A percentile compares a stretch with the other conserved stretches of the same genome.
Conservation (phyloP, 2,888 invertebrate species). For the Folsomia manolachei region DNA sequence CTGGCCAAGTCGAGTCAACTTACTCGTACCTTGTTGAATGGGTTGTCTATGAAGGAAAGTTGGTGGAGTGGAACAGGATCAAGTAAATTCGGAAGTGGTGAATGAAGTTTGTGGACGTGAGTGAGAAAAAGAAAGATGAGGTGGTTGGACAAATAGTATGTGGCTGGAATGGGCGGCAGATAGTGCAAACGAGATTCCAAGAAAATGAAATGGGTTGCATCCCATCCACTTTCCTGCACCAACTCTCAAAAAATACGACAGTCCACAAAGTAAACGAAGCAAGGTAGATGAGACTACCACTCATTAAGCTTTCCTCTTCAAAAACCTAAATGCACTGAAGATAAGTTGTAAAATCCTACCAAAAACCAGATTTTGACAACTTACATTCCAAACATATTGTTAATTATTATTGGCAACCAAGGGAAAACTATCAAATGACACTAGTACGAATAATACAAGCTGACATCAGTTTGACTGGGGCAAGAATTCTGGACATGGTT, state of each 20-base stretch:
- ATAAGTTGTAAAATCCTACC: no score
- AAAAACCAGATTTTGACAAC: no score
- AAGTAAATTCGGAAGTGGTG: neutral
- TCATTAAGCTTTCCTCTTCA: no score
- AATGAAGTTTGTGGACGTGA: neutral
- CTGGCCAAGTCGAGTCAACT: neutral
- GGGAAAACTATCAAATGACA: neutral
- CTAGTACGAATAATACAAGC: neutral
- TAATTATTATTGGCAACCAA: no score
- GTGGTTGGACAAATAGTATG: constrained; percentile 40
- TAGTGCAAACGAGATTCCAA: neutral
- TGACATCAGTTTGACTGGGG: no score
- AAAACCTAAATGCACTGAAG: no score
- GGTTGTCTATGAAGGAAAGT: neutral
- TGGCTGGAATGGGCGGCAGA: no score
- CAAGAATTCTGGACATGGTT: neutral
- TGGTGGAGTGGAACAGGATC: constrained; percentile 1
- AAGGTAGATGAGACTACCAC: no score
- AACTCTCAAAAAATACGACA: neutral
- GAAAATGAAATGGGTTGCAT: no score
- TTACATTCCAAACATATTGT: no score
- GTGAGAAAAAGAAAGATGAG: constrained; percentile 26
- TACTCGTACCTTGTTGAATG: neutral
- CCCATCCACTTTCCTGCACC: neutral
- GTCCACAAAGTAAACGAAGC: no score